Evolutionary conservation across 2,888 invertebrate species (phyloP), one percentile per base, ranked within the genome.

Genomic region (Agriopis aurantiaria): DNA sequence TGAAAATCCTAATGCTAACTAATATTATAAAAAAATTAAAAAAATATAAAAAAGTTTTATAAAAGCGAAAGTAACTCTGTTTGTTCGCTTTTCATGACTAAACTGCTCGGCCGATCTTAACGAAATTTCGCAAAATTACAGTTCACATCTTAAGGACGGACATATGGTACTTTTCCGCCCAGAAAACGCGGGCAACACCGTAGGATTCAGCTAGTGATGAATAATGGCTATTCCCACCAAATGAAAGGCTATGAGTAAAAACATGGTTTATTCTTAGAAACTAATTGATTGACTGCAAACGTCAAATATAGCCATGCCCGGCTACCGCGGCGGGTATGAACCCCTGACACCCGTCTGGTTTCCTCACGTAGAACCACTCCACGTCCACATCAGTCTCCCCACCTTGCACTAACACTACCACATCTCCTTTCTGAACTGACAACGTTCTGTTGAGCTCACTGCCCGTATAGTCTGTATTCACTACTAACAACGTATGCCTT

Each of bases 351-450:
- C 97, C 97, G 77, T 96, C 96, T 73, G 95, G 95, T 76, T 96
- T 96, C 82, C 95, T 94, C 53, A 97, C 96, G 89, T 96, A 97
- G 87, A 97, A 97, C 97, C 97, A 97, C 69, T 97, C 97, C 0
- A 95, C 94, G 73, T 95, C 95, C 51, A 95, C 95, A 78, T 95
- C 95, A n/a, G 88, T 84, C 68, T 91, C 91, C 11, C 80, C 79
- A 8, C 89, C 88, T 83, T 94, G 88, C 60, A 97, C 91, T 73
- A 97, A 89, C 51, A 96, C 96, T 0, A 97, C 97, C 8, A 97
- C 97, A 79, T 97, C 97, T 0, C 97, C 97, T 83, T 96, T 96
- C 53, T 91, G 89, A 60, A 97, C 96, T 51, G 95, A 93, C 68
- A 97, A 91, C 14, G 95, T 95, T 75, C 95, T 96, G 75, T 95